Evolutionary conservation across 2,797 vertebrate species (phyloP).

Genomic region (Chromis chromis): DNA sequence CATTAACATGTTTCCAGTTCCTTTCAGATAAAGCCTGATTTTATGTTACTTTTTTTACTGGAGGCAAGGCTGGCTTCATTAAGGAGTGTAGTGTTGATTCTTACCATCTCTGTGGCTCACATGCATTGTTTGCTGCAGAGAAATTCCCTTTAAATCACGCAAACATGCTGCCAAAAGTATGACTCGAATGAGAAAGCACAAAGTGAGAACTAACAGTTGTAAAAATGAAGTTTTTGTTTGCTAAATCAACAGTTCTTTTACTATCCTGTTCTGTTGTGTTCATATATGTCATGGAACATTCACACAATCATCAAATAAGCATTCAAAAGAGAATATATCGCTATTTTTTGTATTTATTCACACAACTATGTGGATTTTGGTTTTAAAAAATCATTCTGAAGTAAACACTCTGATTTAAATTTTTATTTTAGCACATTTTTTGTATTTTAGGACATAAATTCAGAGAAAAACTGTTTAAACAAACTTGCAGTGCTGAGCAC

Average conservation of each 20-base stretch:
- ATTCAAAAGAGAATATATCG: not conserved
- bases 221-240: no score
- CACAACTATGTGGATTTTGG: no score
- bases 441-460: no score
- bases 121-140: not conserved
- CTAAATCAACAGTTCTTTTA: no score
- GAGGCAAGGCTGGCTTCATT: slow-evolving; percentile 33
- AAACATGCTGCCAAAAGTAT: slow-evolving; percentile 7
- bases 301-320: not conserved
- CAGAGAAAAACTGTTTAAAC: no score
- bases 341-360: no score
- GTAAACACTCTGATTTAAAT: no score
- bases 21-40: slow-evolving; percentile 67
- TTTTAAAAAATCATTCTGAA: not conserved
- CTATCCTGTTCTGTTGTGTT: no score
- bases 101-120: slow-evolving; percentile 28
- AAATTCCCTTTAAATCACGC: slow-evolving; percentile 12
- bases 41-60: slow-evolving; percentile 43
- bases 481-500: no score
- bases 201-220: no score
- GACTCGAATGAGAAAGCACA: not conserved
- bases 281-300: not conserved
- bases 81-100: slow-evolving; percentile 24
- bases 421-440: no score
- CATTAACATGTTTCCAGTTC: slow-evolving; percentile 72